These are phyloP conservation scores for Falco naumanni DNA, from an alignment of 2,797 vertebrate species.

Conservation along the genomic window DNA sequence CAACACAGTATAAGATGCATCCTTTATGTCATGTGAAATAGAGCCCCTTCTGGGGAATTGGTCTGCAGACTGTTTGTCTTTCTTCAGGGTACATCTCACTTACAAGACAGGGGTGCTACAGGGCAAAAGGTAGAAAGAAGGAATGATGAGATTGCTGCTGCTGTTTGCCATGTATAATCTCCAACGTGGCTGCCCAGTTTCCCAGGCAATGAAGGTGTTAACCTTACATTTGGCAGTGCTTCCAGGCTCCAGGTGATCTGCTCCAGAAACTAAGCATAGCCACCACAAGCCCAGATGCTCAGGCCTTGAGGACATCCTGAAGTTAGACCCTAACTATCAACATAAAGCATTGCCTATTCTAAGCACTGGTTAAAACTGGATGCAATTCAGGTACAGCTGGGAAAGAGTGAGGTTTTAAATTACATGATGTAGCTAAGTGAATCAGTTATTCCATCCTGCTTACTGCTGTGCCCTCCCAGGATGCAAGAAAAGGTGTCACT, in stretches of 20 bases:
- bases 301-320: background rate
- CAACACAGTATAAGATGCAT: background rate
- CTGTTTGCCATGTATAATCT: background rate
- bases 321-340: background rate
- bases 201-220: background rate
- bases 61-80: background rate
- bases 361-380: background rate
- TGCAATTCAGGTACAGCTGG: background rate
- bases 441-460: background rate
- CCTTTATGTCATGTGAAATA: background rate
- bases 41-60: background rate
- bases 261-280: background rate
- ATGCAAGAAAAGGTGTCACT: background rate
- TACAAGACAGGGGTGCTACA: background rate
- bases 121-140: background rate
- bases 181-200: background rate
- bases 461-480: background rate
- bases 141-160: background rate
- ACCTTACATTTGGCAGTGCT: background rate
- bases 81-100: background rate
- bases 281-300: background rate
- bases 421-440: background rate
- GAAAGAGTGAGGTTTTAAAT: background rate
- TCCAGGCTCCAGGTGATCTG: background rate
- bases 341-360: background rate